Base-by-base conservation (phyloP, 2,888 invertebrate species). In the Ectropis crepuscularia region DNA sequence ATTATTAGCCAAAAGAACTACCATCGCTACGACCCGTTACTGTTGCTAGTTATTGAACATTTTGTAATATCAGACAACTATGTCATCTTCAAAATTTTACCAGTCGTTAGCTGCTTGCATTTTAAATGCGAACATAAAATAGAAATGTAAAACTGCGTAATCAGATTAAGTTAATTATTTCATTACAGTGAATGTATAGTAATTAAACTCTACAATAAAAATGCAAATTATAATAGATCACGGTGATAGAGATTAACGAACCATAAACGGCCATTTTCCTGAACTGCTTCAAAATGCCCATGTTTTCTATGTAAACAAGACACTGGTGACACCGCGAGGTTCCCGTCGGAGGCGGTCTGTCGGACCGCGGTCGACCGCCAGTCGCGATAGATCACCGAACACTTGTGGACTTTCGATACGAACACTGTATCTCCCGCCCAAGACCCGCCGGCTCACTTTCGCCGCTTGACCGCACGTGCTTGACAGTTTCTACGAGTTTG, bases 221-320 rank as follows among this genome's bases (percentile, higher is more conserved):
- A 62, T 53, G 57, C 36, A 41, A 57, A 55, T 50, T 53, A 42
- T 62, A 55, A 45, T 53, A 42, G 12, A 64, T 51, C 49, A 55
- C 10, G 28, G 43, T 63, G 63, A 67, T 47, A 55, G 51, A 43
- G 55, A 55, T 54, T 42, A 76, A 87, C 87, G 65, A 81, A 91
- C 92, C 92, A 67, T 87, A 74, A 61, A 80, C 76, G 6, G 90
- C 83, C 78, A 92, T 90, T 80, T 84, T 91, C 81, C 88, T 91
- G 51, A 92, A 87, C 73, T 92, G 92, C 79, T 92, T 91, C 60
- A 92, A 75, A 75, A 92, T 90, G 53, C 92, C 92, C 92, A 92
- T 92, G 54, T 63, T 57, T 10, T 41, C 41, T 41, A 16, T 41
- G 41, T 16, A 38, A 38, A 28, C 9, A 11, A 41, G 41, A 5